Base-by-base conservation (phyloP, 2,888 invertebrate genomes). In the Pachliopta kotzebuea region DNA sequence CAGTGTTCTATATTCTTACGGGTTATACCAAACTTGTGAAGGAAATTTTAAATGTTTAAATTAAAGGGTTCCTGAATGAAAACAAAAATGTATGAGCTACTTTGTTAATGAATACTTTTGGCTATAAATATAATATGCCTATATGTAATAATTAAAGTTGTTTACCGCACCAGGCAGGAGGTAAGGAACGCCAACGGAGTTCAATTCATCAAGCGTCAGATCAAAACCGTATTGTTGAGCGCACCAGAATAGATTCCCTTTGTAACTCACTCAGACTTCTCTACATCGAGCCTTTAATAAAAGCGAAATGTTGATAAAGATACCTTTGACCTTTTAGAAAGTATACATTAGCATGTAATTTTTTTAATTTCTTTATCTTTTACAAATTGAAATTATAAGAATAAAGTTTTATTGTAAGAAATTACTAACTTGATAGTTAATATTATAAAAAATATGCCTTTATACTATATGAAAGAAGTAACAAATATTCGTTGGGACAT, bases 121-220 rank as follows among this genome's bases (percentile, higher is more conserved):
- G 11, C 37, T 37, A 37, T 0, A 14, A 37, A 37, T 37, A 14
- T 4, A 37, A 37, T 37, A 37, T 37, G 37, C 37, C 37, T 37
- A 14, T 37, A 37, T 37, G 37, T 37, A 37, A 14, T 11, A 52
- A 52, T 52, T 52, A 21, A 52, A 52, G 55, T 54, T 45, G 49
- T 49, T 62, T 56, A 29, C 8, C 11, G 58, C 77, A 77, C 74
- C 68, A 76, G 73, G 71, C 61, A 37, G 37, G 37, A 37, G 37
- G 60, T 69, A 58, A 73, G 79, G 66, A 71, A 71, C 69, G 72
- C 67, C 68, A 68, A 66, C 74, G 69, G 73, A 78, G 75, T 67
- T 73, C 72, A 76, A 85, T 86, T 81, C 80, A 82, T 86, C 84
- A 79, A 71, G 68, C 70, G 77, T 75, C 77, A 79, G 76, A 80